Evolutionary conservation across 1,140 invertebrate genomes (phyloP).

Genomic region (Hylaeus anthracinus): DNA sequence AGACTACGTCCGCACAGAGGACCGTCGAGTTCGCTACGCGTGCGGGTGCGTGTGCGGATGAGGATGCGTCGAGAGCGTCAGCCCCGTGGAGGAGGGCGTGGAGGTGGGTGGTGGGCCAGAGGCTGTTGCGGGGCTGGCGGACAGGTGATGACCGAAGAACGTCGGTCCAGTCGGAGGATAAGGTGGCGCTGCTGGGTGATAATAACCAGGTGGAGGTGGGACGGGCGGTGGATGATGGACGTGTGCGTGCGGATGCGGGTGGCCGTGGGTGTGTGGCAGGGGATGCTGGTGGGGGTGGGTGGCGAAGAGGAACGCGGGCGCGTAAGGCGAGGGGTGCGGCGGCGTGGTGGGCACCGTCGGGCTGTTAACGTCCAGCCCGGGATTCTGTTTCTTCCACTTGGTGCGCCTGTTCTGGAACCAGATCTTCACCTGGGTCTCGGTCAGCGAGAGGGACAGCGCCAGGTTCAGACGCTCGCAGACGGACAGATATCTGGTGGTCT

Average conservation of each 20-base stretch:
- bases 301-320: constrained; percentile 77
- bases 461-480: constrained; percentile 98
- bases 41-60: constrained; percentile 76
- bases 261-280: constrained; percentile 72
- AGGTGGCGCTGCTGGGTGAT: constrained; percentile 72
- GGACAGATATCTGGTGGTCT: constrained; percentile 98
- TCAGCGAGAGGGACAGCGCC: constrained; percentile 95
- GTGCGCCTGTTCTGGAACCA: constrained; percentile 99
- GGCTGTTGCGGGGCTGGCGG: constrained; percentile 69
- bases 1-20: constrained; percentile 9
- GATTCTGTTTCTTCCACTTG: constrained; percentile 99
- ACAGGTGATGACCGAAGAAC: constrained; percentile 78
- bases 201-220: constrained; percentile 73
- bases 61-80: constrained; percentile 66
- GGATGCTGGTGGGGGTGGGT: constrained; percentile 77
- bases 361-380: constrained; percentile 98
- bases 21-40: constrained; percentile 73
- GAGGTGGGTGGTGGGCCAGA: constrained; percentile 69
- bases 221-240: constrained; percentile 71
- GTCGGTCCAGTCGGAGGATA: constrained; percentile 75
- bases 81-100: constrained; percentile 73
- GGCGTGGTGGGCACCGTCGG: constrained; percentile 93
- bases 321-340: constrained; percentile 78
- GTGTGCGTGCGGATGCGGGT: constrained; percentile 75
- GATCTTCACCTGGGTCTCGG: constrained; percentile 99